A percentile compares a stretch with the other conserved stretches of the same genome.
These are phyloP conservation scores for Synanthedon formicaeformis DNA, from an alignment of 2,888 invertebrate species.

Conservation along the genomic window DNA sequence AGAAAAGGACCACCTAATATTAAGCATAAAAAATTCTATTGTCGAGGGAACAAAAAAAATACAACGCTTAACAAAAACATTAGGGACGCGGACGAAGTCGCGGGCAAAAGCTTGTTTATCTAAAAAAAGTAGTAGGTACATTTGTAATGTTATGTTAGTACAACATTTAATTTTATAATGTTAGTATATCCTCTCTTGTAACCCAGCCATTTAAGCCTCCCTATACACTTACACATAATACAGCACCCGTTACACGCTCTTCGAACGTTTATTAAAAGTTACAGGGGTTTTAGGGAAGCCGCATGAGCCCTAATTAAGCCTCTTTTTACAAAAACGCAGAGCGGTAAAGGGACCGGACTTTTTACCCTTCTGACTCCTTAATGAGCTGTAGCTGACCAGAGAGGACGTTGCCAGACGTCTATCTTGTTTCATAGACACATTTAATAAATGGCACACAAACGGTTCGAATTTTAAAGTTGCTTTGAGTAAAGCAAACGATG, in stretches of 20 bases:
- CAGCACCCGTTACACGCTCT: constrained; percentile 34
- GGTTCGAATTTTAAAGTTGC: too few species aligned
- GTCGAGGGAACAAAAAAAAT: too few species aligned
- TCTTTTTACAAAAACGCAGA: constrained; percentile 59
- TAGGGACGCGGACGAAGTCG: neutral
- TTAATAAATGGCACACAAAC: too few species aligned
- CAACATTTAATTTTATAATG: too few species aligned
- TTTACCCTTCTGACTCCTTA: constrained; percentile 66
- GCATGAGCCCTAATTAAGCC: constrained; percentile 69
- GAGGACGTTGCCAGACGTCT: constrained; percentile 36
- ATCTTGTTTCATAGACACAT: neutral
- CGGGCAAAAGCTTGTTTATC: neutral
- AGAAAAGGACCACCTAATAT: too few species aligned
- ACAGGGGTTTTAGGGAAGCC: constrained; percentile 67
- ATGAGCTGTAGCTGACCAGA: constrained; percentile 61
- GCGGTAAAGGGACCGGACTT: constrained; percentile 52
- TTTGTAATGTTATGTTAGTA: too few species aligned
- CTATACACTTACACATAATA: constrained; percentile 14
- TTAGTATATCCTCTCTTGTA: neutral
- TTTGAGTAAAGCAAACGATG: too few species aligned
- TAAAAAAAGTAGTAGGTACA: too few species aligned
- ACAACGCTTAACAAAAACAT: too few species aligned
- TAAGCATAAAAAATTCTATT: too few species aligned
- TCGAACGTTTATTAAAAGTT: constrained; percentile 70
- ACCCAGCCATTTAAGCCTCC: constrained; percentile 9